phyloP scores from a whole-genome alignment of 2,797 vertebrate species.

The Labroides dimidiatus region DNA sequence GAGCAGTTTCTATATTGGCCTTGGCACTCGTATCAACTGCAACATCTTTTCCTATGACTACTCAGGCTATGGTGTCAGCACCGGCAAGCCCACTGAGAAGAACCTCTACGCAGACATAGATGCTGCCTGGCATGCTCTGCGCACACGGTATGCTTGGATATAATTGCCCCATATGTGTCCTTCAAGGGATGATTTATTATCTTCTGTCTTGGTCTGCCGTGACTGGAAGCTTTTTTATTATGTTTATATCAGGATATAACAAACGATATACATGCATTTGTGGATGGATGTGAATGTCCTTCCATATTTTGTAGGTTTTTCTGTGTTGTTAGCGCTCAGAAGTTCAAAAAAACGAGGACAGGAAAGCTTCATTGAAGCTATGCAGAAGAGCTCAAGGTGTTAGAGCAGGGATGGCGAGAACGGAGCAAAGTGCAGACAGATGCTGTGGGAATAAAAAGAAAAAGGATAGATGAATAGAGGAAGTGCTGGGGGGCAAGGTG shows the following conservation, averaged over 20 bases:
- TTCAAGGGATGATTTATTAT: constrained; percentile 25
- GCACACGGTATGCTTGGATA: constrained; percentile 84
- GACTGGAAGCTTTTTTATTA: background rate
- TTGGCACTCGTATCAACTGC: constrained; percentile 95
- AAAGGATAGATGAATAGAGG: constrained; percentile 30
- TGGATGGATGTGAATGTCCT: constrained; percentile 1
- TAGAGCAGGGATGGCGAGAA: constrained; percentile 19
- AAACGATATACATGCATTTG: background rate
- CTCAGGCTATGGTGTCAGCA: constrained; percentile 93
- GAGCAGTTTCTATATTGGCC: constrained; percentile 96
- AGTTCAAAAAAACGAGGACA: background rate
- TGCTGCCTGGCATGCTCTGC: constrained; percentile 93
- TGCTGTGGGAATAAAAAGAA: constrained; percentile 38
- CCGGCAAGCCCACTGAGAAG: constrained; percentile 92
- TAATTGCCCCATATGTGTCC: constrained; percentile 17
- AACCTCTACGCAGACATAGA: constrained; percentile 96
- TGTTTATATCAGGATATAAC: constrained; percentile 5
- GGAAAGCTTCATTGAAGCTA: background rate
- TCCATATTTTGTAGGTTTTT: background rate
- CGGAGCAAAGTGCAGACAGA: constrained; percentile 8
- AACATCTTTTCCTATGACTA: constrained; percentile 98
- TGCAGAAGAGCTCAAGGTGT: constrained; percentile 14
- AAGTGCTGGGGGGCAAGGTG: constrained; percentile 3
- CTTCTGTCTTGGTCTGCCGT: background rate
- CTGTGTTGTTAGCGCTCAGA: background rate